Percentiles rank a stretch among this genome's conserved stretches.
Evolutionary conservation across 2,113 vertebrate genomes (phyloP).

Genomic region (Sterrhoptilus dennistouni): DNA sequence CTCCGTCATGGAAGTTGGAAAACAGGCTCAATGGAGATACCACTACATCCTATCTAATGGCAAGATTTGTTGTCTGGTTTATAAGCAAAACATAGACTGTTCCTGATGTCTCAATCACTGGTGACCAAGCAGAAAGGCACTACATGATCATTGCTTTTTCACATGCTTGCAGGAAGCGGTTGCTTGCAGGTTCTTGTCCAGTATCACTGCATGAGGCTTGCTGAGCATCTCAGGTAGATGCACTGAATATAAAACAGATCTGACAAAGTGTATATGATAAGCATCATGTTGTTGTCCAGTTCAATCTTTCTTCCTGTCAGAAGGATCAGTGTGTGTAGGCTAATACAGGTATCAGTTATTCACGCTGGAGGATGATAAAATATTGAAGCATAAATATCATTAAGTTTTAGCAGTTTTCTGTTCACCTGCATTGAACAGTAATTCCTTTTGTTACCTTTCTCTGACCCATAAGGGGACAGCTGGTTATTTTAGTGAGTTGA

Average conservation of each 20-base stretch:
- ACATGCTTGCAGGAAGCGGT: background rate
- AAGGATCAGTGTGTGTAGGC: background rate
- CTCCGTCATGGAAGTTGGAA: background rate
- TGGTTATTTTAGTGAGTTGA: background rate
- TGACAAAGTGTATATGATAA: slow-evolving; percentile 17
- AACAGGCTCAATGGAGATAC: background rate
- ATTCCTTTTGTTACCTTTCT: background rate
- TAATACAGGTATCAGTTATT: slow-evolving; percentile 4
- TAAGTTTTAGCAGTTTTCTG: background rate
- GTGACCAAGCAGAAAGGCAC: background rate
- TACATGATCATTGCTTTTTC: background rate
- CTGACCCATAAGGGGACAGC: background rate
- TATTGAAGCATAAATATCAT: background rate
- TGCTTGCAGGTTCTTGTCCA: background rate
- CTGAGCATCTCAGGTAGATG: background rate
- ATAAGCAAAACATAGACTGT: background rate
- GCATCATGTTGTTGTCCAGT: background rate
- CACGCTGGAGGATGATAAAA: background rate
- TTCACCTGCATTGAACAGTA: background rate
- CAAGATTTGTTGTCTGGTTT: background rate
- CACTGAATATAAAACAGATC: background rate
- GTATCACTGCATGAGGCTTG: background rate
- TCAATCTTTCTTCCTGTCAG: background rate
- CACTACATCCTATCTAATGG: background rate
- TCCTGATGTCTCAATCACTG: background rate